Evolutionary conservation across 1,140 invertebrate species (phyloP), one percentile per base, ranked within the genome.

Genomic region (Heliconius nattereri): DNA sequence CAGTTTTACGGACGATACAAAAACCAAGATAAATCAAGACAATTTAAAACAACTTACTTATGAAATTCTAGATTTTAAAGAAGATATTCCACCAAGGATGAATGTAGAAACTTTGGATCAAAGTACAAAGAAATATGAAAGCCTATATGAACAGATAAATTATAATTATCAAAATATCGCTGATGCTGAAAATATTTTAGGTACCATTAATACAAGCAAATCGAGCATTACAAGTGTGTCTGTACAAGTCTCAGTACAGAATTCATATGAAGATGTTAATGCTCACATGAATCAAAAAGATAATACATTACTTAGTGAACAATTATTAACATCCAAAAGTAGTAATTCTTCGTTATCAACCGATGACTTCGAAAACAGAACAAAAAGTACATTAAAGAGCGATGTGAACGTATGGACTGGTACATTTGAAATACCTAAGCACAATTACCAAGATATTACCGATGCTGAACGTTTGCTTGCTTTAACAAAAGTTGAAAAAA

Each of bases 161-260:
- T 71, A 80, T 66, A 80, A 72, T 57, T 83, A 83, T 76, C 26
- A 71, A 45, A 73, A 77, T 40, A 76, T 81, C 26, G 26, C 72
- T n/a, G 81, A 85, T 32, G 80, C 79, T 49, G 84, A 84, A 85
- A 81, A 75, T 20, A 66, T 66, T 66, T 66, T 66, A 66, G 60
- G 23, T n/a, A 66, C 5, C 26, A 29, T 66, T 29, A 66, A 66
- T 29, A 66, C 60, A 66, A 66, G 29, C 2, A 66, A 26, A 66
- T 26, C 29, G 60, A 29, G 13, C 8, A 16, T 66, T 26, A 66
- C 23, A 29, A 29, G n/a, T 2, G 11, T 9, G 9, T 13, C 9
- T 66, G 60, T 23, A 29, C 60, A 29, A 66, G 1, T 29, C 23
- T 29, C 23, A 16, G 6, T 26, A 23, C 3, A 26, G 23, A 66